phyloP scores from a whole-genome alignment of 2,888 invertebrate species.

The Nysson spinosus region DNA sequence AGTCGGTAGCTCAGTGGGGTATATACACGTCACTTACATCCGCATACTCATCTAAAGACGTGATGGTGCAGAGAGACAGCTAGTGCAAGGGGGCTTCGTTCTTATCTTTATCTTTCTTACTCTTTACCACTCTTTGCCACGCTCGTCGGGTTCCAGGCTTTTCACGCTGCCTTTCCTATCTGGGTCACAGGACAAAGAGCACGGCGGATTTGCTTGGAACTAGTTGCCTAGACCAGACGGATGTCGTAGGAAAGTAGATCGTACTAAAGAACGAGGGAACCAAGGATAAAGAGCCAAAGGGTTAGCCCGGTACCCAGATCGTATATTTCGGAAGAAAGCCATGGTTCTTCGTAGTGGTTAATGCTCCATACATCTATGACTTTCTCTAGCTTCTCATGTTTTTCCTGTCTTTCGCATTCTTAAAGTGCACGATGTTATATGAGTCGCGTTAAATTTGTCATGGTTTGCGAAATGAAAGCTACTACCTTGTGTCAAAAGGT shows the following conservation, averaged over 20 bases:
- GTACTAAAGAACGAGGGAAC: neutral
- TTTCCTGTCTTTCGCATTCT: conserved; percentile 2
- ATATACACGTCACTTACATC: conserved; percentile 3
- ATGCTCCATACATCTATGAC: conserved; percentile 24
- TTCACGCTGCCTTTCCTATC: conserved; percentile 52
- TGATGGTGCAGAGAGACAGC: conserved; percentile 5
- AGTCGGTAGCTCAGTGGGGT: conserved; percentile 1
- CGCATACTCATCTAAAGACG: conserved; percentile 5
- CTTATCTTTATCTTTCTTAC: conserved; percentile 16
- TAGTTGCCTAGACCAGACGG: conserved; percentile 50
- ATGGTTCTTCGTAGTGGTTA: conserved; percentile 23
- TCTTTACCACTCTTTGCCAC: conserved; percentile 12
- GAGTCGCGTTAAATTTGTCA: too few species aligned
- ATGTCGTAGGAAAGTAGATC: conserved; percentile 47
- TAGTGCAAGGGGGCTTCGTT: conserved; percentile 1
- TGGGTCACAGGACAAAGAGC: conserved; percentile 65
- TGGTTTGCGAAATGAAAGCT: too few species aligned
- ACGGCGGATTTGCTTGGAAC: conserved; percentile 42
- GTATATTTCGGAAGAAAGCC: conserved; percentile 29
- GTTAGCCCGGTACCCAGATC: conserved; percentile 5
- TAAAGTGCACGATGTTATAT: too few species aligned
- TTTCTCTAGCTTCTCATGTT: conserved; percentile 23
- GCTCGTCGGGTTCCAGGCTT: conserved; percentile 4
- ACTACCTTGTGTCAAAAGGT: too few species aligned
- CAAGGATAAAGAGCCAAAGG: neutral